Conservation (phyloP, 2,888 invertebrate genomes). For the Heliconius hortense region DNA sequence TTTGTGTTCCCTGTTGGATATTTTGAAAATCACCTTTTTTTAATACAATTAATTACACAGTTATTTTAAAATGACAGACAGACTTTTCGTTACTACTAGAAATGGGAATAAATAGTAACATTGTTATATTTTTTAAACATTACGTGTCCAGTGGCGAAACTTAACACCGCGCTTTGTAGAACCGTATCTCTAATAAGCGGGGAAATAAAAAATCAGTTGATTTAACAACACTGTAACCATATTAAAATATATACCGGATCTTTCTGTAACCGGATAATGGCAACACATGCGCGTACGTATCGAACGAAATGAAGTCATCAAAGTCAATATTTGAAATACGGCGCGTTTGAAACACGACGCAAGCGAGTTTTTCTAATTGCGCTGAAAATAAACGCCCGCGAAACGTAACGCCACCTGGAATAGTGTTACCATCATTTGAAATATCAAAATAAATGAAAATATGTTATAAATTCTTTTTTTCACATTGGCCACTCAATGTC, state of each 20-base stretch:
- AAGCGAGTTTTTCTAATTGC: constrained; percentile 67
- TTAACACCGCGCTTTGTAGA: neutral
- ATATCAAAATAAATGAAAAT: neutral
- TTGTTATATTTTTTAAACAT: neutral
- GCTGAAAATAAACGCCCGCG: constrained; percentile 67
- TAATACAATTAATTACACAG: too few relatives aligned
- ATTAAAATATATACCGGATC: constrained; percentile 16
- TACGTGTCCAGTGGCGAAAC: neutral
- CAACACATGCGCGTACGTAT: constrained; percentile 40
- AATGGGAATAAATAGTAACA: too few relatives aligned
- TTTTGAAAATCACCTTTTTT: too few relatives aligned
- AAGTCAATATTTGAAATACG: constrained; percentile 43
- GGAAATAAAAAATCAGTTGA: neutral
- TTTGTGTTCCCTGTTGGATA: too few relatives aligned
- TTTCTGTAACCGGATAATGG: constrained; percentile 26
- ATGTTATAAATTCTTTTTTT: neutral
- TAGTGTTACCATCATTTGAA: constrained; percentile 2
- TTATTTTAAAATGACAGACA: too few relatives aligned
- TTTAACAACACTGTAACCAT: neutral
- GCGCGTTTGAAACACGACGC: constrained; percentile 64
- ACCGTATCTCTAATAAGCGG: neutral
- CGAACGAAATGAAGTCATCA: constrained; percentile 37
- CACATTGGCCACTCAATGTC: neutral
- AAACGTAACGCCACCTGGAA: constrained; percentile 57
- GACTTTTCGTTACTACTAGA: too few relatives aligned